Conservation (phyloP, 2,888 invertebrate species). For the Eustalomyia histrio region DNA sequence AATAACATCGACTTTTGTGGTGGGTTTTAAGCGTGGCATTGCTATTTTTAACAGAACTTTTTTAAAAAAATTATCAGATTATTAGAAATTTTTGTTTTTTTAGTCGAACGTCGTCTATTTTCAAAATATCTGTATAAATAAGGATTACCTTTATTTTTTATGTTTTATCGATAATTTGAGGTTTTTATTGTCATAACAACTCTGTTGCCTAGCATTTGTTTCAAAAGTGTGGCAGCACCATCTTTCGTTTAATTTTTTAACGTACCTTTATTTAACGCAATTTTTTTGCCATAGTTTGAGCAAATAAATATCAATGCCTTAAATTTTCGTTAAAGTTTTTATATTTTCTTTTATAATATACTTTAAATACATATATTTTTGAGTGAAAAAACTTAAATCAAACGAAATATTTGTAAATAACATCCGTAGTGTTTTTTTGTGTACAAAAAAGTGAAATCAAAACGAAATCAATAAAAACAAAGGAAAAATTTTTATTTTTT, state of each 20-base stretch:
- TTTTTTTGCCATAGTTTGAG: not conserved
- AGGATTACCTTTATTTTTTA: not conserved
- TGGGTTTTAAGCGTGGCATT: slow-evolving; percentile 77
- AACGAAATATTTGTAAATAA: not conserved
- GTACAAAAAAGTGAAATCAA: not conserved
- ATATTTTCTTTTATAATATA: not conserved
- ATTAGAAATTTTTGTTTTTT: too few species aligned
- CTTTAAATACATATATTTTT: not conserved
- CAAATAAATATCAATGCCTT: not conserved
- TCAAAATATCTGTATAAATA: not conserved
- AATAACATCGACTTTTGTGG: slow-evolving; percentile 76
- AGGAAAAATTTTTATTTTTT: too few species aligned
- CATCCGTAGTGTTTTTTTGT: not conserved
- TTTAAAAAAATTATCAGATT: not conserved
- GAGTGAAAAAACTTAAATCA: not conserved
- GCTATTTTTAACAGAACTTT: not conserved
- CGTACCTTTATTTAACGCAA: not conserved
- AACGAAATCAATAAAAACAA: not conserved
- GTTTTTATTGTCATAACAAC: slow-evolving; percentile 5
- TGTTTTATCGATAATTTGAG: slow-evolving; percentile 38
- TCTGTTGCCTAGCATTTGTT: not conserved
- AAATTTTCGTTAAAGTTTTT: not conserved
- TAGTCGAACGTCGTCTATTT: not conserved
- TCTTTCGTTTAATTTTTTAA: not conserved
- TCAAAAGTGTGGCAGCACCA: not conserved